A percentile compares a stretch with the other conserved stretches of the same genome.
These are phyloP conservation scores for Cynodonichthys magdalenae DNA, from an alignment of 2,797 vertebrate species.

Conservation along the genomic window DNA sequence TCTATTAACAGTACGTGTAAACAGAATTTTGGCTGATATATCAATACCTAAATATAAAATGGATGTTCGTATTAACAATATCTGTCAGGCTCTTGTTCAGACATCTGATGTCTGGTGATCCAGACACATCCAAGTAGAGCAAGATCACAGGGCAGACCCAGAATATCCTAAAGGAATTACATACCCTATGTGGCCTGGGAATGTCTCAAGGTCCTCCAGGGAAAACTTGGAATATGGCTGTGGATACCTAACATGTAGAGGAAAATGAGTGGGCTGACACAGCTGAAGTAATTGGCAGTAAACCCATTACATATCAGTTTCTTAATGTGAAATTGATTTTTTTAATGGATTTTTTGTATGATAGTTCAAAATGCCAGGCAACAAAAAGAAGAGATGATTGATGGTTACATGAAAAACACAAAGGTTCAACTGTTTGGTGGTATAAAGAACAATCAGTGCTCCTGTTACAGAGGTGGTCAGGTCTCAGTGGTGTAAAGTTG, in stretches of 20 bases:
- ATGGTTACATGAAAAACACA: not conserved
- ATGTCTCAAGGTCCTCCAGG: conserved; percentile 16
- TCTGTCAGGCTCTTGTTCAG: conserved; percentile 9
- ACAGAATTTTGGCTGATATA: not conserved
- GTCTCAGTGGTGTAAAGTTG: too few species aligned
- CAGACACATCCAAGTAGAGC: conserved; percentile 18
- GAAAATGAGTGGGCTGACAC: conserved; percentile 6
- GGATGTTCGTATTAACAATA: not conserved
- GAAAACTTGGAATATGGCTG: conserved; percentile 17
- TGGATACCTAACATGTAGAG: not conserved
- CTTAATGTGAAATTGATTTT: too few species aligned
- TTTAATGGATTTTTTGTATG: too few species aligned
- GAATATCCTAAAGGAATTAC: conserved; percentile 21
- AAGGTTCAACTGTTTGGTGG: not conserved
- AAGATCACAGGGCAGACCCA: conserved; percentile 16
- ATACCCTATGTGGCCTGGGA: conserved; percentile 16
- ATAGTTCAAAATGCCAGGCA: too few species aligned
- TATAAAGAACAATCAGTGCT: too few species aligned
- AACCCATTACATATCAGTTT: too few species aligned
- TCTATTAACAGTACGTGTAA: not conserved
- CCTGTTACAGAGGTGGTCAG: too few species aligned
- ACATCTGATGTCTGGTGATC: conserved; percentile 26
- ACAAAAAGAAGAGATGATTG: not conserved
- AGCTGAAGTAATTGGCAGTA: conserved; percentile 5
- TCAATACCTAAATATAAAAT: not conserved